These are phyloP conservation scores for Glyphotaelius pellucidus DNA, from an alignment of 2,888 invertebrate species.

Conservation along the genomic window DNA sequence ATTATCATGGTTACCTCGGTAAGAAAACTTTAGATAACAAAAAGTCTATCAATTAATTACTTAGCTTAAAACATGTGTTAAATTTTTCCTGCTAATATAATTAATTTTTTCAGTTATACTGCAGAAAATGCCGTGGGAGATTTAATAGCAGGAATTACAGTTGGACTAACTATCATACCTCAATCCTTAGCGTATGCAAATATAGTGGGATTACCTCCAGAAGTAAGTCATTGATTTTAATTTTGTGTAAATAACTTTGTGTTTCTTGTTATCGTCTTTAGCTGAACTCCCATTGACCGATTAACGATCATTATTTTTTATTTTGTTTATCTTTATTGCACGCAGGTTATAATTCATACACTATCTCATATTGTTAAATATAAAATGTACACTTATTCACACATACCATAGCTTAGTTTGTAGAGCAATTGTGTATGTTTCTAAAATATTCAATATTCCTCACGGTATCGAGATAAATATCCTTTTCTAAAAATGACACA, in stretches of 20 bases:
- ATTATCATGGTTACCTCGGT: conserved; percentile 85
- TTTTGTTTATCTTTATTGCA: neutral
- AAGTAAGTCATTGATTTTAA: conserved; percentile 72
- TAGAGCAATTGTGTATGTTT: too few species aligned
- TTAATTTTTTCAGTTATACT: conserved; percentile 77
- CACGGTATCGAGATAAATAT: too few species aligned
- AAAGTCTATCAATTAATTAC: neutral
- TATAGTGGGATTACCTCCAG: conserved; percentile 86
- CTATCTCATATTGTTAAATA: neutral
- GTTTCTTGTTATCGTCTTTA: neutral
- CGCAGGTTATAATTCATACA: neutral
- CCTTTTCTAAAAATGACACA: too few species aligned
- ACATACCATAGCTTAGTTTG: too few species aligned
- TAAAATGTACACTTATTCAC: neutral
- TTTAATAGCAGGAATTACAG: conserved; percentile 93
- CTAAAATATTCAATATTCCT: too few species aligned
- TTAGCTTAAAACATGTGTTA: neutral
- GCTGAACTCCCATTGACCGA: neutral
- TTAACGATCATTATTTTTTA: too few species aligned
- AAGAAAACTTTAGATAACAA: conserved; percentile 66
- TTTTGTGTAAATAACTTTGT: neutral
- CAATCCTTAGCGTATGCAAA: conserved; percentile 91
- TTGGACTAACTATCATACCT: conserved; percentile 95
- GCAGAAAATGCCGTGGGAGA: conserved; percentile 87
- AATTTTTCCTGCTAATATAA: neutral